phyloP scores from a whole-genome alignment of 2,113 vertebrate species.

The Erpornis zantholeuca region DNA sequence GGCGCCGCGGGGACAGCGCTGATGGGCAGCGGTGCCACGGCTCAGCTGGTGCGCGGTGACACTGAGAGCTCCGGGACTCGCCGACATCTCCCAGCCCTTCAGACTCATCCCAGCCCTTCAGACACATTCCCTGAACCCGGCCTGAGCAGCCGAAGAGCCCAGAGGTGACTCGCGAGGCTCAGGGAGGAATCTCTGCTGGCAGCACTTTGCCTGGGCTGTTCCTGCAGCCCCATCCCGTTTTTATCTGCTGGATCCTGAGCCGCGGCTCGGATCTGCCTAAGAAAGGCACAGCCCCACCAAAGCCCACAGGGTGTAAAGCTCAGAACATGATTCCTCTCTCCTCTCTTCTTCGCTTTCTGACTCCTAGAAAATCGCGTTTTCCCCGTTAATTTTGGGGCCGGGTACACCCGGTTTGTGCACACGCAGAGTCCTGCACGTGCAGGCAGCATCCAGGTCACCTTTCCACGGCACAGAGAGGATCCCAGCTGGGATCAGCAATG shows the following conservation, averaged over 20 bases:
- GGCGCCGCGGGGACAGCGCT: conserved; percentile 8
- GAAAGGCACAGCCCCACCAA: not conserved
- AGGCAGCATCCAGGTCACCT: not conserved
- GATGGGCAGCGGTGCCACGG: conserved; percentile 2
- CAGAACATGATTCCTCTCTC: not conserved
- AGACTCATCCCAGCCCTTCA: not conserved
- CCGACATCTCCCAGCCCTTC: not conserved
- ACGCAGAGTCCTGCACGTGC: not conserved
- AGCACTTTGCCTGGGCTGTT: not conserved
- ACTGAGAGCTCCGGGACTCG: not conserved
- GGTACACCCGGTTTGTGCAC: not conserved
- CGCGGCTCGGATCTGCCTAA: not conserved
- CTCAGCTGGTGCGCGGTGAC: conserved; percentile 4
- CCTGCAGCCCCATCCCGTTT: not conserved
- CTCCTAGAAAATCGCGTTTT: not conserved
- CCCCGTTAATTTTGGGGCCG: not conserved
- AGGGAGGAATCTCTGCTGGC: not conserved
- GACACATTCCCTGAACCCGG: not conserved
- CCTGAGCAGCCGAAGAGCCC: not conserved
- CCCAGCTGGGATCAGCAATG: not conserved
- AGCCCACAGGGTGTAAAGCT: not conserved
- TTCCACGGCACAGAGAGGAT: not conserved
- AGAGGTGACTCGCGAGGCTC: not conserved
- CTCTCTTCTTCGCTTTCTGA: not conserved
- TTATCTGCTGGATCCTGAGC: not conserved